Evolutionary conservation across 1,140 invertebrate genomes (phyloP), one percentile per base, ranked within the genome.

Genomic region (Ceratina japonica): DNA sequence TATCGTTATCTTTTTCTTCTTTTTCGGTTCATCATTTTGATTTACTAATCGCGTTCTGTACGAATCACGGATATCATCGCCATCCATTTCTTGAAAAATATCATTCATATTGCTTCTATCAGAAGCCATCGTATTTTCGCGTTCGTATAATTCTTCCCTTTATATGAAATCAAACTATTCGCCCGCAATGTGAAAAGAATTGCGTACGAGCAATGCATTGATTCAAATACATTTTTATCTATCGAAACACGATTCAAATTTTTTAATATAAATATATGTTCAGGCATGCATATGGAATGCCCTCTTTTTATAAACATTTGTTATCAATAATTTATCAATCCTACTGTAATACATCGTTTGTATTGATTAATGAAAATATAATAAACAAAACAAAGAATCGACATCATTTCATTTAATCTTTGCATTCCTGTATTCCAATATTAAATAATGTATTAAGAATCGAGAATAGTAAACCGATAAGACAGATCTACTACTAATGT

Each of bases 1-100:
- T 20, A 86, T 82, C 27, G n/a, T 82, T 80, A 82, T 64, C 20
- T 78, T 84, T 70, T 70, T 84, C 61, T 64, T 74, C 15, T 52
- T 20, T 15, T 10, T 12, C 15, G n/a, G 61, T 59, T 75, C 24
- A 52, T 51, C 24, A 56, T 1, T 13, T 22, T 44, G 31, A 37
- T 4, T 16, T 59, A 0, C 10, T 51, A 15, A 0, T n/a, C 12
- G 3, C 13, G 15, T 22, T 31, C 15, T 20, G 44, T 49, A 13
- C 16, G 10, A n/a, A n/a, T 37, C 8, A 1, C 24, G 3, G 31
- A 13, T 18, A 56, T 65, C n/a, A 65, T 75, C n/a, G 13, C 4
- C 1, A 1, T 37, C 18, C 51, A 31, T 49, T 0, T 66, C 31
- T 16, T n/a, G 31, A 22, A 27, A 72, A 44, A 15, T 37, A 64